A percentile compares a stretch with the other conserved stretches of the same genome.
phyloP scores from a whole-genome alignment of 2,888 invertebrate species.

The Schizotus pectinicornis region DNA sequence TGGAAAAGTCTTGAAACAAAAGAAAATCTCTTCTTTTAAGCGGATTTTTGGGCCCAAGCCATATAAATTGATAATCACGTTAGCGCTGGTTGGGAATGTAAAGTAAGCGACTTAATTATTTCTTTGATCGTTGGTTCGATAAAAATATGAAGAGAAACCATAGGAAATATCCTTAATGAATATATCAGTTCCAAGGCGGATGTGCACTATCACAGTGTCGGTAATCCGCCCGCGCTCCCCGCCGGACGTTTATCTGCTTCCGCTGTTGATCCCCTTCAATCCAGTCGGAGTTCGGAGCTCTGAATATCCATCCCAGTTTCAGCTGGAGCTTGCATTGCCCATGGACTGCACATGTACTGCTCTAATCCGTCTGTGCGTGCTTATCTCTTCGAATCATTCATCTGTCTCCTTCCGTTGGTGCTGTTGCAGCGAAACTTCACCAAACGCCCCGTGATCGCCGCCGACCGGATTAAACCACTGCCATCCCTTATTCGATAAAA shows the following conservation, averaged over 20 bases:
- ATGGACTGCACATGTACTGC: conserved; percentile 45
- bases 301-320: conserved; percentile 33
- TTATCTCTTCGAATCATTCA: conserved; percentile 52
- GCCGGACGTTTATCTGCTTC: conserved; percentile 52
- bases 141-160: conserved; percentile 36
- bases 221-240: conserved; percentile 48
- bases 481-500: conserved; percentile 38
- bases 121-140: conserved; percentile 45
- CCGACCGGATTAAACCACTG: conserved; percentile 27
- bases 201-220: conserved; percentile 50
- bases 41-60: conserved; percentile 54
- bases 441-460: conserved; percentile 18
- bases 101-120: conserved; percentile 46
- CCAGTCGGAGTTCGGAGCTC: conserved; percentile 40
- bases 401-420: conserved; percentile 40
- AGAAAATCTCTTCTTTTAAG: conserved; percentile 47
- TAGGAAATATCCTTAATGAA: conserved; percentile 35
- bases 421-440: conserved; percentile 23
- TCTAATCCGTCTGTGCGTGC: conserved; percentile 52
- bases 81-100: conserved; percentile 43
- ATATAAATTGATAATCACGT: conserved; percentile 53
- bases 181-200: conserved; percentile 49
- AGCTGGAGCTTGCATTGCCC: conserved; percentile 19
- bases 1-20: conserved; percentile 44
- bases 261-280: conserved; percentile 53